Conservation (phyloP, 2,888 invertebrate species). For the Drepana falcataria region DNA sequence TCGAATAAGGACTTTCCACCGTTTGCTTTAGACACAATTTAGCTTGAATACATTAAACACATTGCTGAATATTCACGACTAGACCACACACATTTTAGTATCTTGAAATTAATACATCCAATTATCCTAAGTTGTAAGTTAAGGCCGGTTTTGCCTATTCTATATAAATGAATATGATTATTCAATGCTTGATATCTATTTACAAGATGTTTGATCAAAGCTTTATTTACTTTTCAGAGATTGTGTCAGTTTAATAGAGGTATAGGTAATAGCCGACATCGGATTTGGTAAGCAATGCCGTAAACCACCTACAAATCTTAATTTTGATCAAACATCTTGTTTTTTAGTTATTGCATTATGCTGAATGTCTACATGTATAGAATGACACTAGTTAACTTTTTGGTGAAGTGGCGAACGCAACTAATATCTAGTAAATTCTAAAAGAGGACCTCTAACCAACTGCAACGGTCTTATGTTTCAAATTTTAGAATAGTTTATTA, state of each 20-base stretch:
- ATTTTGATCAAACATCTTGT: slow-evolving; percentile 67
- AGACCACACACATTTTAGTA: slow-evolving; percentile 29
- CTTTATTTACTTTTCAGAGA: slow-evolving; percentile 32
- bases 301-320: slow-evolving; percentile 7
- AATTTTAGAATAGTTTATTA: not conserved
- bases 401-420: slow-evolving; percentile 57
- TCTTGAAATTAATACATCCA: slow-evolving; percentile 32
- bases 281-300: too few species aligned
- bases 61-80: slow-evolving; percentile 13
- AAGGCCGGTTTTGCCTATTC: slow-evolving; percentile 74
- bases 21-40: slow-evolving; percentile 6
- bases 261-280: slow-evolving; percentile 13
- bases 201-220: slow-evolving; percentile 70
- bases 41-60: slow-evolving; percentile 2
- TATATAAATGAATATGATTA: slow-evolving; percentile 59
- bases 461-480: slow-evolving; percentile 28
- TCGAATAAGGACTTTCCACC: not conserved
- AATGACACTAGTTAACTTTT: slow-evolving; percentile 45
- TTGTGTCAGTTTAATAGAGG: slow-evolving; percentile 42
- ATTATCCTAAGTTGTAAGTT: slow-evolving; percentile 52
- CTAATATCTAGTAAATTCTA: slow-evolving; percentile 72
- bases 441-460: slow-evolving; percentile 53
- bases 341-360: slow-evolving; percentile 40
- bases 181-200: slow-evolving; percentile 45
- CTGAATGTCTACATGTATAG: slow-evolving; percentile 33